phyloP scores from a whole-genome alignment of 2,797 vertebrate species.

The Gymnocypris eckloni region DNA sequence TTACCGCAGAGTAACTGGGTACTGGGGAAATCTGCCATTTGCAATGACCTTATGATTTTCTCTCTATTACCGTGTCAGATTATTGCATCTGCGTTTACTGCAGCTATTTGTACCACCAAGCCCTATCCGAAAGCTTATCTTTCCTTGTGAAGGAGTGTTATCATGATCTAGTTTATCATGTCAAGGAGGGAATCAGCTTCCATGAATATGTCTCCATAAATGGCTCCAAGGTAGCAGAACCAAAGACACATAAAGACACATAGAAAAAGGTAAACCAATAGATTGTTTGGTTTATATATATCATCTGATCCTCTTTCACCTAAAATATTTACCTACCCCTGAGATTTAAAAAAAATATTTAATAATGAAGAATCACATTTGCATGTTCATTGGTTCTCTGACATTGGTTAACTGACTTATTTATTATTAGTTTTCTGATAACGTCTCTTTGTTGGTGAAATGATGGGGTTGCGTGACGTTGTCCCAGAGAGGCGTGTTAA shows the following conservation, averaged over 20 bases:
- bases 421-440: too few species aligned
- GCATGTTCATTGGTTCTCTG: neutral
- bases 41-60: slow-evolving; percentile 45
- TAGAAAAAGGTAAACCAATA: slow-evolving; percentile 14
- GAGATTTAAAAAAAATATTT: neutral
- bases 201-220: neutral
- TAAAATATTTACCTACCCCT: neutral
- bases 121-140: slow-evolving; percentile 14
- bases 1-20: slow-evolving; percentile 32
- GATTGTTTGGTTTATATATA: neutral
- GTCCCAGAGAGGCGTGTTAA: too few species aligned
- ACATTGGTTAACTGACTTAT: neutral
- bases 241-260: neutral
- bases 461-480: too few species aligned
- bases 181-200: neutral
- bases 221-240: neutral
- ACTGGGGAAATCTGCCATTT: slow-evolving; percentile 9
- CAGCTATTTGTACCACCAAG: slow-evolving; percentile 24
- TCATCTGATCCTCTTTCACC: neutral
- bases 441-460: too few species aligned
- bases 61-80: slow-evolving; percentile 14
- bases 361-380: neutral
- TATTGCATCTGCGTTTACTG: slow-evolving; percentile 42
- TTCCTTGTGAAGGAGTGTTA: slow-evolving; percentile 21
- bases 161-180: slow-evolving; percentile 35